Conservation (phyloP, 2,888 invertebrate species). For the Ctena decussata region DNA sequence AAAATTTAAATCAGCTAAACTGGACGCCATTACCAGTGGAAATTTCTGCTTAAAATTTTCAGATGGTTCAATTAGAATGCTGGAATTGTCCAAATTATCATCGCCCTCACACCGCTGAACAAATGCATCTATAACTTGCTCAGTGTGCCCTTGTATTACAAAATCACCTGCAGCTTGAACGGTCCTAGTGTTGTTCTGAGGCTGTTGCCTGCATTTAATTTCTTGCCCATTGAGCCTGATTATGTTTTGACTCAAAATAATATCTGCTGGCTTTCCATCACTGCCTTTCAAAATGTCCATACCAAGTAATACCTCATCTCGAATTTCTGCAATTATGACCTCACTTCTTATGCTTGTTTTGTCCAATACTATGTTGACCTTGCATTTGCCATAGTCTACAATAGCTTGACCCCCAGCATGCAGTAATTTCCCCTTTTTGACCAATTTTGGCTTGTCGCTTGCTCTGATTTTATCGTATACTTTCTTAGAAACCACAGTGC, state of each 20-base stretch:
- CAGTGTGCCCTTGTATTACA: conserved; percentile 39
- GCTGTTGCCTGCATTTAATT: conserved; percentile 18
- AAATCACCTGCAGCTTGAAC: conserved; percentile 20
- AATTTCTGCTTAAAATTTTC: conserved; percentile 33
- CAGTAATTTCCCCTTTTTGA: conserved; percentile 19
- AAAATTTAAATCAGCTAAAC: conserved; percentile 42
- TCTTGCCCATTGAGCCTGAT: conserved; percentile 23
- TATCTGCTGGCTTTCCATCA: conserved; percentile 33
- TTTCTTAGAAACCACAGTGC: conserved; percentile 12
- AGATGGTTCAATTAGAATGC: conserved; percentile 49
- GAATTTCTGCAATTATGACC: conserved; percentile 28
- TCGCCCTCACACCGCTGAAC: conserved; percentile 34
- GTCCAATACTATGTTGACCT: conserved; percentile 4
- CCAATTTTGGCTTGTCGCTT: not conserved
- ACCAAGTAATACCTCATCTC: conserved; percentile 35
- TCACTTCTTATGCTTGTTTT: not conserved
- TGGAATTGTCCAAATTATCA: not conserved
- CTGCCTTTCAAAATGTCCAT: conserved; percentile 31
- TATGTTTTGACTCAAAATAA: conserved; percentile 26
- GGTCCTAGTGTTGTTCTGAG: not conserved
- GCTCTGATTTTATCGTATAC: conserved; percentile 22
- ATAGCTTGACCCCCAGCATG: conserved; percentile 31
- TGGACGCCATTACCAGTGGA: conserved; percentile 44
- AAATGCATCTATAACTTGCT: conserved; percentile 46
- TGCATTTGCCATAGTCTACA: conserved; percentile 11